Base-by-base conservation (phyloP, 2,113 vertebrate genomes). In the Oenanthe melanoleuca region DNA sequence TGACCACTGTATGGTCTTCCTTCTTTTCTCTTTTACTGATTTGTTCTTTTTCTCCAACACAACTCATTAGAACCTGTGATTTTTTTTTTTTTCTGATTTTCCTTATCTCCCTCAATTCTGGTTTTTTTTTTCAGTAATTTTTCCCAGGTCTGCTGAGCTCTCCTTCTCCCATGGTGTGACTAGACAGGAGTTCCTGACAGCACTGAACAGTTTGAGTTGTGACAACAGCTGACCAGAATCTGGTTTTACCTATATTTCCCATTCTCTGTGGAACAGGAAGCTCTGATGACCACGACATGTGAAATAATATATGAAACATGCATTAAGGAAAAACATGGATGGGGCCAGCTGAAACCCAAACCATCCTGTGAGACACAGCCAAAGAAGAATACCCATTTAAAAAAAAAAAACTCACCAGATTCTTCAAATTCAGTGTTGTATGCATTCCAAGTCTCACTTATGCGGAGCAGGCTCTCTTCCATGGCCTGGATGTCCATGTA, bases 401-500 rank as follows among this genome's bases (percentile, higher is more conserved):
- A n/a, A 56, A n/a, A 21, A 18, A 38, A 86, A 89, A 22, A 16
- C 97, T 93, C 96, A 99, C 99, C 99, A 92, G 99, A 99, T 79
- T 99, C 99, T 88, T 99, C 99, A 96, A 99, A 99, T 93, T 99
- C 99, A 67, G 97, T 98, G 93, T 99, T 99, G 83, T 99, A 98
- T 5, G 97, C 92, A 71, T 97, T 98, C 99, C 99, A 99, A 1
- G 98, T 98, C 96, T 99, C 99, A 2, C 98, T 99, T 97, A 99
- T 98, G 77, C 99, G 98, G 78, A 99, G 93, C 93, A 99, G 97
- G 84, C 98, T 99, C 66, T 99, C 99, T 95, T 99, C 99, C 99
- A 99, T 99, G 84, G 99, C 98, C 96, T 99, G 99, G 40, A 99
- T 99, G 94, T 99, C 99, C 98, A 99, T 99, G 94, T 99, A 99